phyloP scores from a whole-genome alignment of 2,797 vertebrate genomes.

The Acanthurus leucopareius region DNA sequence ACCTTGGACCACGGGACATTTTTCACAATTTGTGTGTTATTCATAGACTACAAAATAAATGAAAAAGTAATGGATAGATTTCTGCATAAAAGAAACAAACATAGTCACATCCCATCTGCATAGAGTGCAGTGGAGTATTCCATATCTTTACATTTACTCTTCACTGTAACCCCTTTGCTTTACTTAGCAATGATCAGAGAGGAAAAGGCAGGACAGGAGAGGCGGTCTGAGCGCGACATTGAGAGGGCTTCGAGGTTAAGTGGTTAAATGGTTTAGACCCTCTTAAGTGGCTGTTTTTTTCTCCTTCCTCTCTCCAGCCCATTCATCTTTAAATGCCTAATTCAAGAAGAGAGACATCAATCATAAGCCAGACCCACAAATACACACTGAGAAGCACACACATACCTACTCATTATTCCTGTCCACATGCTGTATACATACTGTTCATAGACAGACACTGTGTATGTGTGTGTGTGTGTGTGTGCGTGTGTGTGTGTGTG shows the following conservation, averaged over 20 bases:
- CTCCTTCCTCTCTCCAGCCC: slow-evolving; percentile 38
- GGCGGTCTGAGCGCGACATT: slow-evolving; percentile 49
- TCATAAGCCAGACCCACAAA: slow-evolving; percentile 53
- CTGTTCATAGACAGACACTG: slow-evolving; percentile 46
- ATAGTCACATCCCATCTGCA: neutral
- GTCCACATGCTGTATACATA: slow-evolving; percentile 28
- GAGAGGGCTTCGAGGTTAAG: slow-evolving; percentile 65
- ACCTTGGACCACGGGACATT: neutral
- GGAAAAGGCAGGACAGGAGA: slow-evolving; percentile 38
- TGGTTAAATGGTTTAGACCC: slow-evolving; percentile 70
- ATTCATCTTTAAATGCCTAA: slow-evolving; percentile 64
- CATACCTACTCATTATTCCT: slow-evolving; percentile 35
- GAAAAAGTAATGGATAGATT: neutral
- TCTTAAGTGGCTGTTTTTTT: slow-evolving; percentile 64
- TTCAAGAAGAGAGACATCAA: slow-evolving; percentile 64
- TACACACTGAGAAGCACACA: slow-evolving; percentile 7
- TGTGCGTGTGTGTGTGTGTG: neutral
- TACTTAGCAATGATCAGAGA: neutral
- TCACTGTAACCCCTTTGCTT: slow-evolving; percentile 5
- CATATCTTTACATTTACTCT: neutral
- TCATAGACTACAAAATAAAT: neutral
- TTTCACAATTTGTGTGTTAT: neutral
- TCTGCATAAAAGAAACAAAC: neutral
- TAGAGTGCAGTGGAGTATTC: neutral
- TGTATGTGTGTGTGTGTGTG: slow-evolving; percentile 7